Evolutionary conservation across 2,797 vertebrate species (phyloP), one percentile per base, ranked within the genome.

Genomic region (Myripristis jacobus): DNA sequence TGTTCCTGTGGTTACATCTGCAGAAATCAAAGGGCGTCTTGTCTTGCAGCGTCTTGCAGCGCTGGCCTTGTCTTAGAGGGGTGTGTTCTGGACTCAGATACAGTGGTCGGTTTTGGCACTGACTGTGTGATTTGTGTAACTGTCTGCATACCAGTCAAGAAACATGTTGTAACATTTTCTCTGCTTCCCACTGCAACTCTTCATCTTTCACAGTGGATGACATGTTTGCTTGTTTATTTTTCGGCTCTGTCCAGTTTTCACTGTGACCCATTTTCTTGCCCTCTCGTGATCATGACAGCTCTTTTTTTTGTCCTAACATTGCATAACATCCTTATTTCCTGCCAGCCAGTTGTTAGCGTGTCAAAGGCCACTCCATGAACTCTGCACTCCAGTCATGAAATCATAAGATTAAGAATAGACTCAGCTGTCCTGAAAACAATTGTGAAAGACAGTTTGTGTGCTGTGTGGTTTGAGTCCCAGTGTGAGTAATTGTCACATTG

Each of bases 361-460:
- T 81, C 67, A 82, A 75, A 84, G 79, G 70, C n/a, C 56, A 50
- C 12, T 31, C 15, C 34, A 25, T 68, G 61, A 75, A 66, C 61
- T 62, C 16, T 71, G 2, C 10, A 3, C 59, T 25, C 6, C 70
- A 55, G 34, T 18, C 29, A 53, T 13, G 9, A 65, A 5, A 22
- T 53, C 53, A 69, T 27, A 56, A 44, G 69, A 76, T 60, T 31
- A 48, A 21, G 11, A 48, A 24, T 10, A 52, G 19, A 63, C 18
- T 57, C 31, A 41, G 18, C 10, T 36, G 34, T 36, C 34, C 10
- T 36, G 34, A 9, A 3, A n/a, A n/a, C n/a, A n/a, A n/a, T n/a
- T 31, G 29, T 31, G 29, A 31, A 9, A 7, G 34, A 36, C 38
- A 12, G 15, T 16, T n/a, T 31, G 53, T 34, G 4, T 41, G 8